Base-by-base conservation (phyloP, 1,140 invertebrate species). In the Trichomalopsis sarcophagae region DNA sequence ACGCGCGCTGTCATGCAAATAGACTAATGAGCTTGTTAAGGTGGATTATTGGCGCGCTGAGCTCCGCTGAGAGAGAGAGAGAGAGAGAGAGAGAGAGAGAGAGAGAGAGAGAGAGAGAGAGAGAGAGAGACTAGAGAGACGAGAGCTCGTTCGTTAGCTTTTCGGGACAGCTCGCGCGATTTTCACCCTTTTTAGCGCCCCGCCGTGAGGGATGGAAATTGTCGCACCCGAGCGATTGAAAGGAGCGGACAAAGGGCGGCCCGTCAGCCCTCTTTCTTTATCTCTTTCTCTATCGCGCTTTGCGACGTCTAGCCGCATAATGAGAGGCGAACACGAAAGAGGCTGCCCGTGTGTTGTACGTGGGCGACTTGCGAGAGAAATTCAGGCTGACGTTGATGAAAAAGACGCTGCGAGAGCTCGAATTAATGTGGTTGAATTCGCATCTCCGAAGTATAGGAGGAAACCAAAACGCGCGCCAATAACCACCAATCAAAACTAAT, bases 21-120 rank as follows among this genome's bases (percentile, higher is more conserved):
- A 89, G 90, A 91, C 89, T 91, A 90, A 90, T 90, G 90, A 90
- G 89, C 89, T 90, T 90, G 90, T 90, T 90, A 91, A 91, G 88
- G 79, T 86, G 83, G 89, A 87, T 88, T 88, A 88, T 88, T 87
- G 89, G 88, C 86, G 81, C 80, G 80, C 86, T 66, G 40, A 47
- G 55, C 55, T 62, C 17, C 27, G 27, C 27, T 27, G 17, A n/a
- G 47, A 11, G 14, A 50, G 13, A 47, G 47, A 11, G 14, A 50
- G 13, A 47, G 44, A 47, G 44, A 47, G 44, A 47, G 44, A 55
- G 50, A 55, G 50, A 47, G 27, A 27, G 27, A 27, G 27, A 27
- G 44, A 47, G 44, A 47, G 44, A 47, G 44, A 55, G 50, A 55
- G 17, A 21, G 47, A 10, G 14, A 50, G 11, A 47, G 27, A 27